These are phyloP conservation scores for Branchinecta sandiegonensis DNA, from an alignment of 2,888 invertebrate genomes.

Conservation along the genomic window DNA sequence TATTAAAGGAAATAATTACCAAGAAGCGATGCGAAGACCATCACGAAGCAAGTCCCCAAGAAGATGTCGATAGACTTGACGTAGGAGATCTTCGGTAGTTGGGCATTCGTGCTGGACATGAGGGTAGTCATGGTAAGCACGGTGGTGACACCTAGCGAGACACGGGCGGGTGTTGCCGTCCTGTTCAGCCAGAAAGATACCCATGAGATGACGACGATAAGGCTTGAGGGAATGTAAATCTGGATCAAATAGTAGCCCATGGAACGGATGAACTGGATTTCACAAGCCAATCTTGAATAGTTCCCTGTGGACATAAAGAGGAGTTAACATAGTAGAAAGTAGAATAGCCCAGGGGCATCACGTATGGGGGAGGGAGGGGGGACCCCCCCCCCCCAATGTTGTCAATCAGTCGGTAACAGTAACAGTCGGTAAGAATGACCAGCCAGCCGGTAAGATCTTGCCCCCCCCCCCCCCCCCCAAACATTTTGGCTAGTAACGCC, in stretches of 20 bases:
- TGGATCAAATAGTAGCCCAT: slow-evolving; percentile 98
- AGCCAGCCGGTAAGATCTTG: too few species aligned
- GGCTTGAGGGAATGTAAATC: slow-evolving; percentile 92
- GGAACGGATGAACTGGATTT: slow-evolving; percentile 90
- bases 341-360: too few species aligned
- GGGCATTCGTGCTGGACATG: slow-evolving; percentile 90
- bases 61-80: slow-evolving; percentile 96
- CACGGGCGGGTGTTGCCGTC: slow-evolving; percentile 85
- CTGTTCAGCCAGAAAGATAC: slow-evolving; percentile 93
- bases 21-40: slow-evolving; percentile 94
- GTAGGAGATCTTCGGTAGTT: slow-evolving; percentile 93
- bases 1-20: slow-evolving; percentile 45
- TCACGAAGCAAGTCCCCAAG: slow-evolving; percentile 93
- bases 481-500: too few species aligned
- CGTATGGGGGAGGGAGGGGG: too few species aligned
- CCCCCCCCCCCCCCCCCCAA: too few species aligned
- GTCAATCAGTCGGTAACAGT: too few species aligned
- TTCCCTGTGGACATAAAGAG: slow-evolving; percentile 46
- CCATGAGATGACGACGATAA: slow-evolving; percentile 95
- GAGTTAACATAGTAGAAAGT: too few species aligned
- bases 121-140: slow-evolving; percentile 95
- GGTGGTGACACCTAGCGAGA: slow-evolving; percentile 84
- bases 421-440: too few species aligned
- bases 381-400: too few species aligned
- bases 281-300: slow-evolving; percentile 88